Conservation (phyloP, 35 echinoderm and acorn worm genomes). For the Heliocidaris erythrogramma region DNA sequence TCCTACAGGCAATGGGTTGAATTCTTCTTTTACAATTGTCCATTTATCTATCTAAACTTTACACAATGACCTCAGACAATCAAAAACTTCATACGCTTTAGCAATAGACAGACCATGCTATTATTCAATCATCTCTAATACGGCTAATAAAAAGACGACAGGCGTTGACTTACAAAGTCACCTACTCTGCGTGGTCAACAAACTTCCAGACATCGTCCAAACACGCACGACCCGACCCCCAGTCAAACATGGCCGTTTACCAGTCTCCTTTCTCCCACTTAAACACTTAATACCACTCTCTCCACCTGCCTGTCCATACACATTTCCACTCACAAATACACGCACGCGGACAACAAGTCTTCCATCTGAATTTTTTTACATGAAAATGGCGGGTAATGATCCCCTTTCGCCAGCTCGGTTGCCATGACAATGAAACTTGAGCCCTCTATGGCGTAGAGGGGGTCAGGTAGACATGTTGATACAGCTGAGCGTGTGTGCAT, state of each 20-base stretch:
- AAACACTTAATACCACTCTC: background rate
- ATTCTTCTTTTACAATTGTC: no score
- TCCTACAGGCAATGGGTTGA: no score
- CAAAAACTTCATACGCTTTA: background rate
- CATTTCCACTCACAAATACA: background rate
- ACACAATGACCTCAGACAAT: background rate
- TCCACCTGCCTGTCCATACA: background rate
- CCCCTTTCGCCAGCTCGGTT: background rate
- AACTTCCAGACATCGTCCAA: background rate
- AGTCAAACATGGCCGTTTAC: background rate
- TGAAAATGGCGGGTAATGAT: background rate
- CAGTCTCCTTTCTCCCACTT: background rate
- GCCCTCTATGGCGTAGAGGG: background rate
- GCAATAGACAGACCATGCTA: background rate
- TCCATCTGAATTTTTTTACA: background rate
- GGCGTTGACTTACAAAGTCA: background rate
- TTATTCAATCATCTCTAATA: background rate
- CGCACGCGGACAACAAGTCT: background rate
- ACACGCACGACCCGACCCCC: background rate
- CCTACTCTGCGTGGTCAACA: background rate
- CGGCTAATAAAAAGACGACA: background rate
- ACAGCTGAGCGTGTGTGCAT: background rate
- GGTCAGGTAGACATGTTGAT: slow-evolving; percentile 8
- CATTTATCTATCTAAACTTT: background rate
- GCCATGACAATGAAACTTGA: background rate